Base-by-base conservation (phyloP, 1,140 invertebrate species). In the Caenorhabditis remanei region DNA sequence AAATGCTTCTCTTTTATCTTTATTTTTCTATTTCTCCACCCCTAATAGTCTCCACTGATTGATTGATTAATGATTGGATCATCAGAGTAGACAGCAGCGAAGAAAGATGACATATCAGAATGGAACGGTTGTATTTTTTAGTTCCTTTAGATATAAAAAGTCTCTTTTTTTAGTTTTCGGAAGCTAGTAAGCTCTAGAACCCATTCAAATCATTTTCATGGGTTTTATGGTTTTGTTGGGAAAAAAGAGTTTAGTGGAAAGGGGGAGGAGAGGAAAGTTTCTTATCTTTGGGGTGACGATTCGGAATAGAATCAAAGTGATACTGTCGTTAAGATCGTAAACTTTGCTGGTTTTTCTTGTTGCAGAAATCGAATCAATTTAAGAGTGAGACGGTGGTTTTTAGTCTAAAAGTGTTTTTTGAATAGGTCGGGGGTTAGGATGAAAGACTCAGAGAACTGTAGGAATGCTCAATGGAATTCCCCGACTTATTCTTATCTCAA, bases 121-220 rank as follows among this genome's bases (percentile, higher is more conserved):
- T 58, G n/a, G 55, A 58, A 58, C 19, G 14, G 6, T 4, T 2
- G 50, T 50, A 11, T 50, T 50, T 50, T 50, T 4, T 50, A 50
- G 50, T 9, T 50, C 50, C 1, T 9, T 50, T 50, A 2, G 8
- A 11, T 50, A 50, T 50, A 50, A 50, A 53, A 16, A 16, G 50
- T 53, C 9, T 32, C 32, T 32, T 32, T 32, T 32, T 32, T 32
- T 0, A 32, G 32, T 32, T 32, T 32, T 14, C 14, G 13, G 58
- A 63, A n/a, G 14, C 55, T 58, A 32, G 61, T 11, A 58, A 21
- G 7, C 6, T 7, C 24, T 3, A 7, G 46, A 46, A 46, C 41
- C 24, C 67, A 46, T 71, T n/a, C 46, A 46, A 71, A 46, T 71
- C 67, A 71, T 71, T 71, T 71, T 71, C 6, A 71, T 71, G 43